Evolutionary conservation across 1,140 invertebrate species (phyloP), one percentile per base, ranked within the genome.

Genomic region (Portunus trituberculatus): DNA sequence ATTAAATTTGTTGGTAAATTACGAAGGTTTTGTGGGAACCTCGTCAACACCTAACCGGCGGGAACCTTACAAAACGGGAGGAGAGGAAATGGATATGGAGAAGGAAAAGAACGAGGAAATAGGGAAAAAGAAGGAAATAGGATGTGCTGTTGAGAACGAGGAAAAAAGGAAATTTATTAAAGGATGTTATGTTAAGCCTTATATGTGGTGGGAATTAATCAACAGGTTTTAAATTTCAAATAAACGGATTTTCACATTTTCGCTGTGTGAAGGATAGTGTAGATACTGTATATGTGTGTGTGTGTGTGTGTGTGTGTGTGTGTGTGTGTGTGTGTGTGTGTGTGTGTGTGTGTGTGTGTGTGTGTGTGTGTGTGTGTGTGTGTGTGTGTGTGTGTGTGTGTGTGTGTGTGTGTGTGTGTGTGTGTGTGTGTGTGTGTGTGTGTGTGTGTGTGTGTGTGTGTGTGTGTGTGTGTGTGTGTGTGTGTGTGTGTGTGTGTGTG

Each of bases 351-450:
- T 92, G 20, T 92, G 32, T 92, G 20, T 92, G 32, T 83, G 20
- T 92, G 32, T 83, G 32, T 92, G 32, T 92, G 20, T 92, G 20
- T 83, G 32, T 92, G 20, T 92, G 32, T 92, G 32, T 82, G 20
- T 92, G n/a, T 83, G n/a, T 82, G 39, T 82, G 20, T 82, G 32
- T 92, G 29, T 76, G 20, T 92, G n/a, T 92, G n/a, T 83, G 20
- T 92, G 32, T 92, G 28, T 92, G 32, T 92, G 20, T 92, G 32
- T 92, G 20, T 92, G 32, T 83, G 20, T 92, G 32, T 83, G 32
- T 92, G 32, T 92, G 20, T 92, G 20, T 83, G 32, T 92, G 20
- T 92, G 32, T 92, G 32, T 82, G 20, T 92, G n/a, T 83, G n/a
- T 82, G 39, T 82, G 20, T 82, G 32, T 82, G 32, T 92, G 29